Percentiles rank a stretch among this genome's conserved stretches.
Conservation (phyloP, 2,797 vertebrate species). For the Pseudochirops cupreus region DNA sequence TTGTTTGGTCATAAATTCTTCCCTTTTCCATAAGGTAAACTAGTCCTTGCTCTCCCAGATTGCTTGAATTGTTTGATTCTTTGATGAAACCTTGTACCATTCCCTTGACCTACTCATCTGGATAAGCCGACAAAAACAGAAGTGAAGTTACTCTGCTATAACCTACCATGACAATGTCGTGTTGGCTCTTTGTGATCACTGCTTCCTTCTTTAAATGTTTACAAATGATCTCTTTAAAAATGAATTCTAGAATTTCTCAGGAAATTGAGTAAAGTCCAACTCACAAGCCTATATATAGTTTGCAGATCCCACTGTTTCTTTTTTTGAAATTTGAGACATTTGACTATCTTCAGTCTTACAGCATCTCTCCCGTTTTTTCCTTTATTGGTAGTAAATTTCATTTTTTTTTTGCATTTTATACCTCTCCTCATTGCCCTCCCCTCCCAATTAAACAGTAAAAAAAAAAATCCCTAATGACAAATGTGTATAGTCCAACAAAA, state of each 20-base stretch:
- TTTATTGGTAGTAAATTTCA: not conserved
- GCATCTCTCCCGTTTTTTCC: not conserved
- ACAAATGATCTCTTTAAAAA: not conserved
- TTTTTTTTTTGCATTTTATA: not conserved
- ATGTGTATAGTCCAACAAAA: not conserved
- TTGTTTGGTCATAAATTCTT: too few relatives aligned
- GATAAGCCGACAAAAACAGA: not conserved
- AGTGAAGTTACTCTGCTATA: not conserved
- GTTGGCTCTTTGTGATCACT: not conserved
- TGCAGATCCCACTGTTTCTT: not conserved
- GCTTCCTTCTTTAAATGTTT: not conserved
- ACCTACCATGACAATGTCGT: not conserved
- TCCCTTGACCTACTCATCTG: not conserved
- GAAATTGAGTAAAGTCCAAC: not conserved
- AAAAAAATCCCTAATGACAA: not conserved
- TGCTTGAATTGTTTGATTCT: not conserved
- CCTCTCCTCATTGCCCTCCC: too few relatives aligned
- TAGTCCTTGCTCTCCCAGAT: too few relatives aligned
- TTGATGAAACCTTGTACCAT: not conserved
- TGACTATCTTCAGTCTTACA: not conserved
- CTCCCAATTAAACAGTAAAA: not conserved
- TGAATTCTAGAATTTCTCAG: not conserved
- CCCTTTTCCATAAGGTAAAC: too few relatives aligned
- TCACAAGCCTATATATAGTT: not conserved
- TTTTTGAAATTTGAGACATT: not conserved